Base-by-base conservation (phyloP, 2,797 vertebrate genomes). In the Catostomus latipinnis region DNA sequence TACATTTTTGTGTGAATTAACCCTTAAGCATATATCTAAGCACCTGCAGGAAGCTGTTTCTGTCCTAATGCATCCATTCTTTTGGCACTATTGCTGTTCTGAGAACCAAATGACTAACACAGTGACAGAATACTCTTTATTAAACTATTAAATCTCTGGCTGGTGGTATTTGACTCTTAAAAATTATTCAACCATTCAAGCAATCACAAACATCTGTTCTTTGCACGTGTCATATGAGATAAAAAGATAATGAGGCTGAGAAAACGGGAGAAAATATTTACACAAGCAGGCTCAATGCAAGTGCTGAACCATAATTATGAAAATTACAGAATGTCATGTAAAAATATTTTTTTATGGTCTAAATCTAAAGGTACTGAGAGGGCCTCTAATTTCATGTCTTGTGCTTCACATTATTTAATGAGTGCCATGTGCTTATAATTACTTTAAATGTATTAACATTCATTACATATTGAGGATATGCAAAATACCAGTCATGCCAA, bases 381-480 rank as follows among this genome's bases (percentile, higher is more conserved):
- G 71, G 75, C 74, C 81, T 66, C 48, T 78, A 74, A 88, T 87
- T 81, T 83, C 81, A 57, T 79, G 83, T 78, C 81, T 85, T 83
- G 72, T 82, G 76, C 81, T 87, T 86, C 74, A 81, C 77, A 87
- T 84, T 75, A 88, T 88, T 88, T 90, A 86, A 88, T 88, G 83
- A 87, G 87, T 79, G 83, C 60, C 65, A 22, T 85, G 83, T 73
- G 88, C 83, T 87, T 83, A 82, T 83, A 85, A 89, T 88, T 85
- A 86, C 71, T 73, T 48, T 86, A 85, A 90, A 85, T 86, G 78
- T 70, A 87, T 88, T 89, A 83, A 84, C 79, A 89, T 88, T 87
- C 85, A 82, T 86, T 82, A 87, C 88, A 91, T 88, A 91, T 90
- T 91, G 87, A 90, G 79, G 45, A 70, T 76, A 87, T 91, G 84